These are phyloP conservation scores for Aurelia sp. DNA, from an alignment of 30 jellyfish, hydroid and myxozoan species.

Conservation along the genomic window DNA sequence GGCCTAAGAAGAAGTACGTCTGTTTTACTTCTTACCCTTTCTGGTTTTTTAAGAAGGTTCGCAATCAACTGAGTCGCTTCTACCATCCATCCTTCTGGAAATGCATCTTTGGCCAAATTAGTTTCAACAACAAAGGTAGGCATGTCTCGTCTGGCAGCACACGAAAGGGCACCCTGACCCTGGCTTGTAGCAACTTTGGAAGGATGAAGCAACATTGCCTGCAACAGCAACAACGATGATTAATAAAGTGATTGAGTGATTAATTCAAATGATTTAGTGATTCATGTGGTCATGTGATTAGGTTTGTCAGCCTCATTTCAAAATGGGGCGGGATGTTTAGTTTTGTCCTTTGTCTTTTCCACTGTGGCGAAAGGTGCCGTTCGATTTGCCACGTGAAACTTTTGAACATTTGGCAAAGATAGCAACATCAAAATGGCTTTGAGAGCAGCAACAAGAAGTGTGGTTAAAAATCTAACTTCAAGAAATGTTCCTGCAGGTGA, in stretches of 20 bases:
- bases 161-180: no score
- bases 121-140: conserved; percentile 47
- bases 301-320: neutral
- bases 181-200: no score
- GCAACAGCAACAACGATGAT: no score
- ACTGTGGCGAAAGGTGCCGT: neutral
- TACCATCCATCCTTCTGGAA: conserved; percentile 53
- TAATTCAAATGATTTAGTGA: neutral
- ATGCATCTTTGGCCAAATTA: conserved; percentile 10
- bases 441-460: conserved; percentile 9
- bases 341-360: neutral
- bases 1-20: no score
- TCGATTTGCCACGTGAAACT: neutral
- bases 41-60: conserved; percentile 35
- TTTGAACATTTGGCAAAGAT: no score
- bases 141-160: conserved; percentile 2
- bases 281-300: neutral
- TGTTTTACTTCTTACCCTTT: neutral
- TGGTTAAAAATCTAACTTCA: neutral
- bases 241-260: no score
- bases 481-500: conserved; percentile 20
- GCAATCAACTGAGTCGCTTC: conserved; percentile 47
- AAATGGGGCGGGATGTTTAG: neutral
- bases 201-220: no score
- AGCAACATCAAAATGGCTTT: conserved; percentile 25